Evolutionary conservation across 2,797 vertebrate species (phyloP), one percentile per base, ranked within the genome.

Genomic region (Pangasius krempfi): DNA sequence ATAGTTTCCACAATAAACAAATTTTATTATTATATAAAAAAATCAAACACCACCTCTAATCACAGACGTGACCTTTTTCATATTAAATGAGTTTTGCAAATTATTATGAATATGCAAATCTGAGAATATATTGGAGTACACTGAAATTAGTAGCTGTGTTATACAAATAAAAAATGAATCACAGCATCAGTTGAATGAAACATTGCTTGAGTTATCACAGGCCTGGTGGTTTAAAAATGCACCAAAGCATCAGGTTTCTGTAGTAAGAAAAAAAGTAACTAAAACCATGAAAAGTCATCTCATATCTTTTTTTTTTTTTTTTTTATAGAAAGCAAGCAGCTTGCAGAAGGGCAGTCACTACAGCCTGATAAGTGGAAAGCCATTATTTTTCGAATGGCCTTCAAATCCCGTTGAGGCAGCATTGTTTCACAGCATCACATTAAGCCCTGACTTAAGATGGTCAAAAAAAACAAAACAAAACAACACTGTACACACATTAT

Each of bases 331-430:
- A 79, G 86, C 88, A 90, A 87, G 90, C 73, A 86, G 87, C 50
- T 90, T 87, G 87, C 88, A 87, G 78, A 89, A 72, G 54, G 87
- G 89, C 56, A 86, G 87, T 91, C 89, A 91, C 66, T 90, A 90
- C 90, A 89, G 83, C 84, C 89, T 86, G 89, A 89, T 92, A 91
- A 92, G 90, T 91, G 89, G 89, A 78, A 91, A 88, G 88, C 72
- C 88, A 89, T 92, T 90, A 89, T 92, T 90, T 91, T 88, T 72
- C 27, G 50, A 86, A 75, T 80, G 54, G 86, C 47, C 56, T 84
- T 64, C 70, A 88, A 90, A 92, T 88, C 87, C 84, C 91, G 88
- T 86, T 30, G 88, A 92, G 88, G 87, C 73, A 56, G 37, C 37
- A 86, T 66, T 90, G 66, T 79, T 89, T 90, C 54, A 37, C 18